Percentiles rank a stretch among this genome's conserved stretches.
phyloP scores from a whole-genome alignment of 2,888 invertebrate species.

The Chrysolina americana region DNA sequence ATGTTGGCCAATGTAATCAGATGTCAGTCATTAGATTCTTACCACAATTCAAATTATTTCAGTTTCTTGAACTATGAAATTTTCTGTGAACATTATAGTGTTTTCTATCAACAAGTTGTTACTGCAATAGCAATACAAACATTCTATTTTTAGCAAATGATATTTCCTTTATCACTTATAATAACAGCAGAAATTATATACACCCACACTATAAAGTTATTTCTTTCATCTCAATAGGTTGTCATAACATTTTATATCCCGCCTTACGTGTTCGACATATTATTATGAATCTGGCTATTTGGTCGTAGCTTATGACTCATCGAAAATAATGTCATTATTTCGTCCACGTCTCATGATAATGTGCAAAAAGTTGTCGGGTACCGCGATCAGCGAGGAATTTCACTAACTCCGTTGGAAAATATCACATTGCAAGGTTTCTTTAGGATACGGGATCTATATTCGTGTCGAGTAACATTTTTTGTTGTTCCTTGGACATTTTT shows the following conservation, averaged over 20 bases:
- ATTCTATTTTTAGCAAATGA: constrained; percentile 21
- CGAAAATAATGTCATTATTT: constrained; percentile 5
- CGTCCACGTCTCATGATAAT: not conserved
- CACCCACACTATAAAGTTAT: constrained; percentile 9
- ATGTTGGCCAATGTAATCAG: no score
- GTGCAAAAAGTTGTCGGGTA: not conserved
- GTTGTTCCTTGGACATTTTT: no score
- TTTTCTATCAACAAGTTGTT: not conserved
- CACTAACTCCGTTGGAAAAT: not conserved
- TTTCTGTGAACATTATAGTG: not conserved
- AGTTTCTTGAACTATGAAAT: not conserved
- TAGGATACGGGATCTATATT: no score
- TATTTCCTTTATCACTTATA: constrained; percentile 9
- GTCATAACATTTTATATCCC: not conserved
- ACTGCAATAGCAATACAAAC: constrained; percentile 4
- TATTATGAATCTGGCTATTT: not conserved
- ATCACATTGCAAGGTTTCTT: not conserved
- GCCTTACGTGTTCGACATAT: constrained; percentile 10
- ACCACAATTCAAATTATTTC: no score
- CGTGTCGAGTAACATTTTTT: no score
- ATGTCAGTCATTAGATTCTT: no score
- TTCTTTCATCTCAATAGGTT: not conserved
- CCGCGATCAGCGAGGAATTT: not conserved
- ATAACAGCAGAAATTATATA: not conserved
- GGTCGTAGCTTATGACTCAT: not conserved